A percentile compares a stretch with the other conserved stretches of the same genome.
phyloP scores from a whole-genome alignment of 2,888 invertebrate species.

The Bembecia ichneumoniformis region DNA sequence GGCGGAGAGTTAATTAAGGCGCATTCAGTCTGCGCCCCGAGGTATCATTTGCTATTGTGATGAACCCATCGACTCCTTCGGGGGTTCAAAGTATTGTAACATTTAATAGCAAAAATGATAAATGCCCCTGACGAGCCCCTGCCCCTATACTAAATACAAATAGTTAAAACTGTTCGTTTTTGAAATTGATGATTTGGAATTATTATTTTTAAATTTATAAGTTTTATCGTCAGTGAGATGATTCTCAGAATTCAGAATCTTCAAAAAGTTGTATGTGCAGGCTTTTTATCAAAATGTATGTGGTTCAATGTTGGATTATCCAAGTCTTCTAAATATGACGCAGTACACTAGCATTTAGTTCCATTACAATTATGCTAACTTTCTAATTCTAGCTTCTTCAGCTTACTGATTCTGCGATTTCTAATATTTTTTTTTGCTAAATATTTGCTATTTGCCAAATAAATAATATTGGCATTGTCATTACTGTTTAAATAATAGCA shows the following conservation, averaged over 20 bases:
- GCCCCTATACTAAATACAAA: slow-evolving; percentile 19
- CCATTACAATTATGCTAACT: no score
- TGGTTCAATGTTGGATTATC: no score
- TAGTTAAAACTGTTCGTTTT: neutral
- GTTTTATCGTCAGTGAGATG: neutral
- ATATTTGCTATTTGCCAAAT: no score
- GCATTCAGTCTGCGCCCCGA: slow-evolving; percentile 57
- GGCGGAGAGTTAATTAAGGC: slow-evolving; percentile 64
- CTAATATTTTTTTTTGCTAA: no score
- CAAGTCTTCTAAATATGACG: no score
- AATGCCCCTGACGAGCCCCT: slow-evolving; percentile 53
- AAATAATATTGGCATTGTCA: no score
- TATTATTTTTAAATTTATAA: neutral
- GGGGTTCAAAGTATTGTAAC: slow-evolving; percentile 54
- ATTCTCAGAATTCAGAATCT: neutral
- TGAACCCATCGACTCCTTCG: slow-evolving; percentile 60
- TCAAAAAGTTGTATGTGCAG: no score
- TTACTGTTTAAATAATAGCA: no score
- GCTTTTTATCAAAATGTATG: no score
- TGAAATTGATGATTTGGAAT: neutral
- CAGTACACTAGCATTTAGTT: no score
- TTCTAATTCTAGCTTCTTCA: no score
- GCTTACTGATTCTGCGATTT: no score
- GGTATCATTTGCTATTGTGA: slow-evolving; percentile 70
- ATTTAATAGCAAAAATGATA: slow-evolving; percentile 70